These are phyloP conservation scores for Anorthoa munda DNA, from an alignment of 2,888 invertebrate species.

Conservation along the genomic window DNA sequence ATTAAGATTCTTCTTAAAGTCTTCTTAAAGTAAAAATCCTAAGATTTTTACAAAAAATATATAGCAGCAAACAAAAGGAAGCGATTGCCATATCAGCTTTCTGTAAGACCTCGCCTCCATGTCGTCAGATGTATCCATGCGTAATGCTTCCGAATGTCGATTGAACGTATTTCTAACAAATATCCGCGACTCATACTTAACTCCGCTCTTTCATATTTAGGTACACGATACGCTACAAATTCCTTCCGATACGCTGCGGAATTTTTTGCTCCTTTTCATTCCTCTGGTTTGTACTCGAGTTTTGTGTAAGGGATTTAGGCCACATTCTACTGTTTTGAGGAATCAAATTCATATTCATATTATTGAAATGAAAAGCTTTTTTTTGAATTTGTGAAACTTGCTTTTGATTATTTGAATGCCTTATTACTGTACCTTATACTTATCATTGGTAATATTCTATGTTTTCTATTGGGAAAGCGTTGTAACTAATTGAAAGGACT, in stretches of 20 bases:
- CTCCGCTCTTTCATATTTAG: slow-evolving; percentile 9
- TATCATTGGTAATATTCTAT: not conserved
- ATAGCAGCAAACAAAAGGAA: not conserved
- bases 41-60: not conserved
- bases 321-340: slow-evolving; percentile 7
- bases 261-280: slow-evolving; percentile 39
- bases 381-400: not conserved
- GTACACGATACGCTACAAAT: slow-evolving; percentile 25
- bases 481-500: no score
- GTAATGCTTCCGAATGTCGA: slow-evolving; percentile 22
- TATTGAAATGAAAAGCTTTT: slow-evolving; percentile 3
- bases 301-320: slow-evolving; percentile 8
- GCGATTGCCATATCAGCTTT: not conserved
- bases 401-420: not conserved
- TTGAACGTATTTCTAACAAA: slow-evolving; percentile 41
- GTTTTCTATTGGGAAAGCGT: not conserved
- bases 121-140: slow-evolving; percentile 5
- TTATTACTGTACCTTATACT: not conserved
- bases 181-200: slow-evolving; percentile 14
- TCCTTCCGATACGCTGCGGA: slow-evolving; percentile 15
- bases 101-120: not conserved
- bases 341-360: slow-evolving; percentile 6
- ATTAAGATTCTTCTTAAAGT: no score
- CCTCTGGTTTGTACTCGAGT: slow-evolving; percentile 17
- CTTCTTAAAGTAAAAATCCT: no score